Evolutionary conservation across 2,888 invertebrate species (phyloP), one percentile per base, ranked within the genome.

Genomic region (Mythimna impura): DNA sequence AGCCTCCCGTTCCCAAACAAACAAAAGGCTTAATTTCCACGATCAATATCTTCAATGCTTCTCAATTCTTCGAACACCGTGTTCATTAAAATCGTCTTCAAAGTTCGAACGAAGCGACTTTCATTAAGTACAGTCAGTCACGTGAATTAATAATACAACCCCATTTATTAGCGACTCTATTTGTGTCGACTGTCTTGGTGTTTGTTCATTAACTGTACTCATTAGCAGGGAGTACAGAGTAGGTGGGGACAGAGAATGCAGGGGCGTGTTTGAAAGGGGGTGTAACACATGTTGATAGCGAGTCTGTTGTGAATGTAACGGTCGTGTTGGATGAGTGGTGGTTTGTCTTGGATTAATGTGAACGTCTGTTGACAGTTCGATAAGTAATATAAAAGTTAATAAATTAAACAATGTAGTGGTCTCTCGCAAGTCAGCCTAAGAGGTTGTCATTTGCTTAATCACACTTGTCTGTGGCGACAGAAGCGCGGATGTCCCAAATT

Each of bases 121-220:
- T 52, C 20, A 52, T 63, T 47, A 36, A 34, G 67, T 67, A 67
- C 67, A 67, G 43, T 30, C 70, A 22, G 63, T 71, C 40, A 63
- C 61, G 67, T 80, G 72, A 78, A 83, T 83, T 80, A 80, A 84
- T 86, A 82, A 85, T 80, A 78, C 74, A 76, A 63, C 17, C 63
- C 62, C 66, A 81, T 83, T 83, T 86, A 86, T 88, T 86, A 88
- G 84, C 61, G 82, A 86, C 84, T 80, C 86, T 72, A 81, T 88
- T 86, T 84, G 86, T 79, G 73, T 71, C 76, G 77, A 74, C 80
- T 82, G 85, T 77, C 84, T 76, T 80, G 74, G 66, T 89, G 89
- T 89, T 89, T 87, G 89, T 86, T 90, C 88, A 89, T 90, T 89
- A 89, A 82, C 87, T 84, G 86, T 85, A 82, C 89, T 91, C 89